Evolutionary conservation across 2,888 invertebrate genomes (phyloP), one percentile per base, ranked within the genome.

Genomic region (Meta bourneti): DNA sequence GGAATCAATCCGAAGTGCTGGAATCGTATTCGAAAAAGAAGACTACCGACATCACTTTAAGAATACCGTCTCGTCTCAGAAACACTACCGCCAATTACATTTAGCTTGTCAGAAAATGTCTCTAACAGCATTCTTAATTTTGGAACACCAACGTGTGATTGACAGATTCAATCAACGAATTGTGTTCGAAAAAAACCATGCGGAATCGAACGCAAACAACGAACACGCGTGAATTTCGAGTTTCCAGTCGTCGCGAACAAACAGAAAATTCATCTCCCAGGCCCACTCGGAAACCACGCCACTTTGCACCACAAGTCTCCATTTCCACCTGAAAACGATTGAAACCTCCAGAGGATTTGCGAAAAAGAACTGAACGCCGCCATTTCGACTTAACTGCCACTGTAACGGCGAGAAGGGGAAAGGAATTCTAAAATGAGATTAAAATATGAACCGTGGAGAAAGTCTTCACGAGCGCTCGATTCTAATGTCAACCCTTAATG

Each of bases 391-490:
- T 61, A 34, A 34, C 34, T 34, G 34, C 61, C 61, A 5, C 61
- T 61, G 61, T 16, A 61, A 61, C 61, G 61, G 61, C 11, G 61
- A 61, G 61, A 61, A 19, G 16, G n/a, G 19, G 19, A 34, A 72
- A 16, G 72, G 16, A 34, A 34, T 34, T 20, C 9, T 19, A 34
- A 34, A 72, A 20, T n/a, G 51, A 77, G 77, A 77, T 77, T 77
- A 77, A 77, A 77, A 77, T 77, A 77, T 77, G 49, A 77, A 77
- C 77, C 19, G n/a, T 72, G 9, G 1, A n/a, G 34, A n/a, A n/a
- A n/a, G n/a, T 1, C 72, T 49, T 51, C 51, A 13, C 77, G 61
- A 61, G 5, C 11, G 61, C 61, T 61, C 61, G 11, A 61, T 61
- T 61, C 61, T 61, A 61, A 61, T 61, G 61, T 61, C 61, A 61